Base-by-base conservation (phyloP, 1,140 invertebrate genomes). In the Danaus plexippus region DNA sequence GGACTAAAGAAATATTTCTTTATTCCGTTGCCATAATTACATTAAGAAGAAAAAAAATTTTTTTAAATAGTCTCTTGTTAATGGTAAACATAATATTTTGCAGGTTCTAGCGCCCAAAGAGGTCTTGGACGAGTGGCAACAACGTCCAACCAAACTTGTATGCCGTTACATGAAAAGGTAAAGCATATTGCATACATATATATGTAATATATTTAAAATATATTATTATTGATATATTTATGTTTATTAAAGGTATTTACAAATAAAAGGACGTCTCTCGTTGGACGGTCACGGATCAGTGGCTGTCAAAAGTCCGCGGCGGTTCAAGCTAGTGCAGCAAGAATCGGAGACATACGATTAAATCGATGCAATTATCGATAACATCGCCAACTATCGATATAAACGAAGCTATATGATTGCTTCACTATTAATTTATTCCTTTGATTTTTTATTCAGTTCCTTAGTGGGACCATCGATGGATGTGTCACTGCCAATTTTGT, bases 71-170 rank as follows among this genome's bases (percentile, higher is more conserved):
- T 11, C 5, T 32, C 22, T 8, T 32, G 22, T 32, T 15, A 1
- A 15, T 15, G 15, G 15, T 15, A 1, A 1, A 3, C 15, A 32
- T 40, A 32, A 47, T 54, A 41, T 51, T 53, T 53, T 72, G 8
- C 70, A 95, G 94, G 94, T 97, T 1, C 89, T 93, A 57, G 92
- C 94, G 32, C 92, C 95, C 1, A 97, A 98, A 76, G 94, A 96
- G 77, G 93, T 95, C 0, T 80, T 98, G 69, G 92, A 97, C 61
- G 95, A 98, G 74, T 99, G 95, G 94, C 97, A 99, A 80, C 89
- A 93, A 54, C 90, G 97, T 66, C 97, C 98, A 0, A 97, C 97
- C 73, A 91, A 91, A 67, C 88, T 99, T 13, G 92, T 98, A 0
- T 91, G 93, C 3, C 90, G 94, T 43, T 98, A 96, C 75, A 99